Evolutionary conservation across 2,113 vertebrate genomes (phyloP), one percentile per base, ranked within the genome.

Genomic region (Microcebus lehilahytsara): DNA sequence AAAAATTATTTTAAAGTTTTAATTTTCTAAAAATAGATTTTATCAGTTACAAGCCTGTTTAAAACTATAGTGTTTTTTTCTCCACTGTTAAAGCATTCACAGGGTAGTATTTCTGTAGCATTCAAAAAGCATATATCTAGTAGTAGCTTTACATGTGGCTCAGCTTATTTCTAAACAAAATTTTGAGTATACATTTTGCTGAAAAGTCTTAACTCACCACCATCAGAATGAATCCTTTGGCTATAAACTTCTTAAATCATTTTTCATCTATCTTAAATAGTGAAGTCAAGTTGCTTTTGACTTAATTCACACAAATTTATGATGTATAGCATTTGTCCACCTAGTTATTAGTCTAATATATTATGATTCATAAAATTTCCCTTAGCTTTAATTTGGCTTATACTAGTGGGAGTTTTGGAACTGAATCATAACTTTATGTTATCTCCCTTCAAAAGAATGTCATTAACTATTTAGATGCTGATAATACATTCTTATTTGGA

Each of bases 31-130:
- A 90, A 79, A 78, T 96, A 94, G 53, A 91, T 94, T 0, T 96
- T 84, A 93, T 91, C 96, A 95, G 98, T 96, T 98, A 93, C 93
- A 98, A 97, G 93, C 96, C 95, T 98, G 89, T 97, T 96, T 98
- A 96, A 97, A 98, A 98, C 90, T 98, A 40, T 87, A 83, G 94
- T 96, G 49, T 53, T 84, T 79, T 75, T 94, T 93, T 71, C 71
- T 58, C 90, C 75, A 96, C 95, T 95, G 90, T 85, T 95, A 84
- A 79, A 97, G 40, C 34, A 96, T 64, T 97, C 77, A 96, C 32
- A 89, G 78, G 81, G 91, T 95, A 53, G 25, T 85, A 66, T 66
- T 88, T 98, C 95, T 93, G 94, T 95, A 95, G 87, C 7, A 51
- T 97, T 97, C 74, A 93, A 97, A 98, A 97, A 95, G 13, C 91